A percentile compares a stretch with the other conserved stretches of the same genome.
phyloP scores from a whole-genome alignment of 30 jellyfish, hydroid and myxozoan genomes.

The Aurelia sp. region DNA sequence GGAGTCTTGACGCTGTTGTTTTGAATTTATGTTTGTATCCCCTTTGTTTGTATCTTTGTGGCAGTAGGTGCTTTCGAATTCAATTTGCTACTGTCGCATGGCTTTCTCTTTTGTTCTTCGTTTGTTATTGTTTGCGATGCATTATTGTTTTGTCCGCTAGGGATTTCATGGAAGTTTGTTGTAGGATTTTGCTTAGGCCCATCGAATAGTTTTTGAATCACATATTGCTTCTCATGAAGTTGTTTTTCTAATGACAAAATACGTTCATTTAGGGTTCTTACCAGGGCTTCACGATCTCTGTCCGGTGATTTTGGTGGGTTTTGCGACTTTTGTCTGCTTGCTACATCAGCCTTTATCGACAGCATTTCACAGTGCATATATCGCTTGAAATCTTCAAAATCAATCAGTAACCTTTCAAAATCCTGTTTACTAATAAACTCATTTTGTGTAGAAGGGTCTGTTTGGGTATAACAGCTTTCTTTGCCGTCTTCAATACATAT shows the following conservation, averaged over 20 bases:
- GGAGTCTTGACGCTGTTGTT: not conserved
- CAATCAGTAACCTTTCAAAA: not conserved
- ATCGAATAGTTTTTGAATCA: no score
- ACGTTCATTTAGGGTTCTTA: not conserved
- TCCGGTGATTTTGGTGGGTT: constrained; percentile 7
- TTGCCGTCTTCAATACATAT: not conserved
- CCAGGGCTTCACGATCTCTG: constrained; percentile 9
- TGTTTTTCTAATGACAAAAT: no score
- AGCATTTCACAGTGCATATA: no score
- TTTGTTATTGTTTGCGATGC: not conserved
- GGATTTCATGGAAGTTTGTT: constrained; percentile 13
- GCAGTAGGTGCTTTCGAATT: not conserved
- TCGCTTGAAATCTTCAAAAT: no score
- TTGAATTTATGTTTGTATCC: constrained; percentile 7
- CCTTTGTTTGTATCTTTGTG: not conserved
- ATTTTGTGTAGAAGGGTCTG: not conserved
- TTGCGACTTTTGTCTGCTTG: not conserved
- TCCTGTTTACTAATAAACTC: not conserved
- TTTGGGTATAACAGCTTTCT: no score
- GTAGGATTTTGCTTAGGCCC: not conserved
- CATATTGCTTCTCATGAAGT: no score
- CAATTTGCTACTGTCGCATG: no score
- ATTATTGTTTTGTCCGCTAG: not conserved
- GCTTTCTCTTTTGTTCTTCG: constrained; percentile 14
- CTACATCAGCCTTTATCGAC: no score